Evolutionary conservation across 1,140 invertebrate genomes (phyloP), one percentile per base, ranked within the genome.

Genomic region (Drosophila sucinea): DNA sequence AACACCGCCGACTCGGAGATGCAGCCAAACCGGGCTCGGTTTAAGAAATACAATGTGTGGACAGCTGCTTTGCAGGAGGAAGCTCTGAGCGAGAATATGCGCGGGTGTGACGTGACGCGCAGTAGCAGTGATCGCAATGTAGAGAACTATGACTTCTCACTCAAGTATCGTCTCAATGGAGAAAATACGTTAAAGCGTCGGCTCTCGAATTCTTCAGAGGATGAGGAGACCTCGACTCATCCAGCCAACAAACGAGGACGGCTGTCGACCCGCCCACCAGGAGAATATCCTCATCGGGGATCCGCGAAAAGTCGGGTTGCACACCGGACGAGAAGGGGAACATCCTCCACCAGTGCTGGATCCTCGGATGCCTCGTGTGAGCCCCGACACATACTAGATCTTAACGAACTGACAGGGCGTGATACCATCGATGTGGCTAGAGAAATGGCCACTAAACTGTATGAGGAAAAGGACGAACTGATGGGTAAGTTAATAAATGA

Each of bases 401-500:
- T 93, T 33, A 91, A 87, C 29, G 91, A 93, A n/a, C 67, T 67
- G 5, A 35, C 10, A 4, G 90, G 91, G 17, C 93, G 93, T 55
- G 91, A 93, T 47, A 90, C 94, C 55, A 93, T 93, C 5, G 94
- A 94, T 69, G 93, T 96, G 63, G 95, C 95, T 35, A 92, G 91
- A 55, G 95, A 96, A 84, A 95, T 96, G 79, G 93, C 95, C 10
- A 93, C 93, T 40, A 96, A 96, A 90, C 93, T 96, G 23, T 92
- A 90, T 60, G 96, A 96, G 91, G 94, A 95, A 67, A 96, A 96
- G 73, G 94, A 95, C 89, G 93, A 94, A 74, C 93, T 96, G 74
- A 93, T 96, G 81, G 93, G 96, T 96, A 93, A 93, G 94, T 93
- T 2, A 2, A 60, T 33, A 11, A 0, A 41, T 0, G 25, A 60